phyloP scores from a whole-genome alignment of 2,113 vertebrate genomes.

The Forbesichthys papilliferus region DNA sequence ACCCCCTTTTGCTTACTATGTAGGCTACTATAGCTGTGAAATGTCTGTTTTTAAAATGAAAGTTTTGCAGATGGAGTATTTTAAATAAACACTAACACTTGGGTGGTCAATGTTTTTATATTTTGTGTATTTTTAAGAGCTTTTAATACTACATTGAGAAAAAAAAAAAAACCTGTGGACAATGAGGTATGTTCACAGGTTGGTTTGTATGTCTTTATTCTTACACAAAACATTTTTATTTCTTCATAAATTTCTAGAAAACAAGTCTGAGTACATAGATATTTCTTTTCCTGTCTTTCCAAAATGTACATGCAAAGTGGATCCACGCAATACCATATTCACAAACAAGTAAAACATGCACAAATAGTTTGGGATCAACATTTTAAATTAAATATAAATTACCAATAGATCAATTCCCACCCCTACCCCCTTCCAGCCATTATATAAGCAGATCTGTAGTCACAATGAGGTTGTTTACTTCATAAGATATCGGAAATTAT shows the following conservation, averaged over 20 bases:
- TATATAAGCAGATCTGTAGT: conserved; percentile 9
- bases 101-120: no score
- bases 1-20: conserved; percentile 88
- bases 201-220: conserved; percentile 62
- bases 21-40: conserved; percentile 94
- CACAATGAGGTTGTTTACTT: no score
- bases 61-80: conserved; percentile 81
- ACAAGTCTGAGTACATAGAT: neutral
- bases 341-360: conserved; percentile 12
- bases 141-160: no score
- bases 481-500: no score
- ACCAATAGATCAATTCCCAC: neutral
- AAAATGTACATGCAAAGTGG: conserved; percentile 69
- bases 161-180: no score
- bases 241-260: conserved; percentile 82
- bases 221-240: conserved; percentile 60
- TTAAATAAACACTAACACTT: conserved; percentile 80
- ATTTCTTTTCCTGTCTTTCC: conserved; percentile 53
- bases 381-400: conserved; percentile 45
- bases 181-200: conserved; percentile 17
- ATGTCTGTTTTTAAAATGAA: conserved; percentile 84
- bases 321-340: conserved; percentile 21
- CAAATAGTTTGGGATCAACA: neutral
- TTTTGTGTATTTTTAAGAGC: no score
- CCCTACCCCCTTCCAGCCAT: neutral